Percentiles rank a stretch among this genome's conserved stretches.
These are phyloP conservation scores for Anguilla anguilla DNA, from an alignment of 2,797 vertebrate genomes.

Conservation along the genomic window DNA sequence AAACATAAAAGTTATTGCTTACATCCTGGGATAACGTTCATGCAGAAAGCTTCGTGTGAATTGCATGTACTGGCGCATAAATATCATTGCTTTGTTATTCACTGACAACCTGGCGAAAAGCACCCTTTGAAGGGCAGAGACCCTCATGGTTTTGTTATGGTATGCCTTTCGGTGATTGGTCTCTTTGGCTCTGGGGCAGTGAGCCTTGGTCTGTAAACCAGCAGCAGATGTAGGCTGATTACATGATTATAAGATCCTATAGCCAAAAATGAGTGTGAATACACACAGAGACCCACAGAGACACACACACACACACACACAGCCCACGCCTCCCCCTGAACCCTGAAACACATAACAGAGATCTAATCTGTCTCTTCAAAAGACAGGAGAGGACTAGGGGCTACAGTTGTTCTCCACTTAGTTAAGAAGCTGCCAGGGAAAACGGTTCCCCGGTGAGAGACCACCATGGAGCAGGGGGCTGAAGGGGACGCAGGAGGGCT, in stretches of 20 bases:
- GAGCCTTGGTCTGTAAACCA: background rate
- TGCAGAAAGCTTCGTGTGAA: background rate
- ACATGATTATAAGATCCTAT: background rate
- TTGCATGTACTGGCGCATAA: background rate
- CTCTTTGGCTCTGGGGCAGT: background rate
- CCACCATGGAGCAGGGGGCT: constrained; percentile 70
- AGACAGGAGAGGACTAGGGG: constrained; percentile 25
- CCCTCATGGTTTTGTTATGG: background rate
- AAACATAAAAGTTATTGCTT: background rate
- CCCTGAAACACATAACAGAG: constrained; percentile 23
- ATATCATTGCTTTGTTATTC: constrained; percentile 2
- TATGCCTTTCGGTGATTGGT: background rate
- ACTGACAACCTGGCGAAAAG: background rate
- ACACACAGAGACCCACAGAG: background rate
- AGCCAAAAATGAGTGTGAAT: background rate
- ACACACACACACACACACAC: constrained; percentile 1
- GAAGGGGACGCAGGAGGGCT: constrained; percentile 46
- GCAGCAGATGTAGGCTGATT: constrained; percentile 28
- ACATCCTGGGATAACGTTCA: background rate
- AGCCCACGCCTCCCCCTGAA: background rate
- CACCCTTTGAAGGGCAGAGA: background rate
- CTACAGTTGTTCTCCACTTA: constrained; percentile 62
- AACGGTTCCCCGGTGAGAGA: constrained; percentile 68
- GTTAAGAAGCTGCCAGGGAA: constrained; percentile 60
- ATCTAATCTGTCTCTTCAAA: constrained; percentile 44